phyloP scores from a whole-genome alignment of 30 jellyfish, hydroid and myxozoan species.

The Catostylus mosaicus region DNA sequence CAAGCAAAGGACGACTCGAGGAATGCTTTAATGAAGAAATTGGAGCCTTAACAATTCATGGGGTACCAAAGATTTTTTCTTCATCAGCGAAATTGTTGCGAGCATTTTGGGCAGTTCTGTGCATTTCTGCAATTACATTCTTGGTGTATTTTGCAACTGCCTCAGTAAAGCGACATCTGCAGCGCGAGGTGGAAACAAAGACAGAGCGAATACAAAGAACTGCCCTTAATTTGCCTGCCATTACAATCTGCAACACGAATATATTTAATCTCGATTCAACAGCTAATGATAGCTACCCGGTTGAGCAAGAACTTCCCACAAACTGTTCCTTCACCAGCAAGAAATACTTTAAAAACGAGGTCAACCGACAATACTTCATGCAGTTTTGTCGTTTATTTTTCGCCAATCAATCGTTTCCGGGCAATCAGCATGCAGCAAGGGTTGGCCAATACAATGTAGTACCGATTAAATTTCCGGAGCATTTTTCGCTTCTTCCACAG shows the following conservation, averaged over 20 bases:
- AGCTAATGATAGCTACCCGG: background rate
- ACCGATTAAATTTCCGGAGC: constrained; percentile 18
- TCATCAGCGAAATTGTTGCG: background rate
- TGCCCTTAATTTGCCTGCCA: constrained; percentile 28
- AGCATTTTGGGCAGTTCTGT: constrained; percentile 35
- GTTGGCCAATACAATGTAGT: background rate
- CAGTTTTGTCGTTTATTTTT: constrained; percentile 29
- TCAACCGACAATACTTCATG: constrained; percentile 26
- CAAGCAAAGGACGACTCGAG: too few relatives aligned
- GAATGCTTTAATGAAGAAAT: constrained; percentile 1
- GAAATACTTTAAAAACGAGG: constrained; percentile 11
- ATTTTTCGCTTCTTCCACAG: background rate
- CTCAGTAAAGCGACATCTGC: background rate
- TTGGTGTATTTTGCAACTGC: background rate
- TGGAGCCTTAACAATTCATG: constrained; percentile 53
- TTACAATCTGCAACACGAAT: constrained; percentile 49
- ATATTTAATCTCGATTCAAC: background rate
- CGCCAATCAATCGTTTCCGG: background rate
- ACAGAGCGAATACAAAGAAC: background rate
- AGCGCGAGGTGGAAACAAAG: constrained; percentile 5
- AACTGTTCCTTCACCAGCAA: constrained; percentile 25
- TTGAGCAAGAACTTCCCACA: constrained; percentile 23
- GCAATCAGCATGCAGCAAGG: background rate
- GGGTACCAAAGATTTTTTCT: constrained; percentile 26
- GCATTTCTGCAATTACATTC: constrained; percentile 3